Conservation (phyloP, 64 coral and sea anemone species). For the Montipora foliosa region DNA sequence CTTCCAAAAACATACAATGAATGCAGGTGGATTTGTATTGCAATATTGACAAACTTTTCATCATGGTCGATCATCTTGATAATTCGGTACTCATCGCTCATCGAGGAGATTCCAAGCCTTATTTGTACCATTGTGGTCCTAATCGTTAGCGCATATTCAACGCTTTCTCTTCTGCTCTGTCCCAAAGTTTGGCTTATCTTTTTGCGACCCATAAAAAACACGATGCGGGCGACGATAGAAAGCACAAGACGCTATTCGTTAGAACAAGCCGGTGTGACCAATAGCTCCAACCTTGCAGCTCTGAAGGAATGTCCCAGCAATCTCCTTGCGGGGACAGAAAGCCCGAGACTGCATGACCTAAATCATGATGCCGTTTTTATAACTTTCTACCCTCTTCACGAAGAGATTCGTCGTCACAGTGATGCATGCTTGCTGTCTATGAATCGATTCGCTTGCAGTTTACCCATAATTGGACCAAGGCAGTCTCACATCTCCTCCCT, state of each 20-base stretch:
- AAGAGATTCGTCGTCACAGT: background rate
- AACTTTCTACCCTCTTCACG: background rate
- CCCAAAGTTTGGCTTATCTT: slow-evolving; percentile 87
- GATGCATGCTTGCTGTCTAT: background rate
- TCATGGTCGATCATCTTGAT: slow-evolving; percentile 69
- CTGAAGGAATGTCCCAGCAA: no score
- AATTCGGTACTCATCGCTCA: background rate
- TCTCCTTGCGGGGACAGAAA: no score
- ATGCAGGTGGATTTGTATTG: slow-evolving; percentile 75
- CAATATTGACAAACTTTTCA: slow-evolving; percentile 68
- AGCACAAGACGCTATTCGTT: slow-evolving; percentile 78
- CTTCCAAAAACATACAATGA: slow-evolving; percentile 83
- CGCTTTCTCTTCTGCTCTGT: slow-evolving; percentile 77
- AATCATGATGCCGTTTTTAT: background rate
- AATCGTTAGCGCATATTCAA: slow-evolving; percentile 69
- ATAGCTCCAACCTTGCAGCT: no score
- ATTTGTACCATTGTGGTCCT: slow-evolving; percentile 37
- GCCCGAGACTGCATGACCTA: no score
- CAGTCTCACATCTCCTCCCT: background rate
- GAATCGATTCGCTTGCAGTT: background rate
- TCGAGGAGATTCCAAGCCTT: slow-evolving; percentile 28
- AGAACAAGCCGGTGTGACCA: slow-evolving; percentile 51
- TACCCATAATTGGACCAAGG: background rate
- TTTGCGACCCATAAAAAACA: slow-evolving; percentile 84
- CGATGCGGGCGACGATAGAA: slow-evolving; percentile 71